Conservation (phyloP, 1,140 invertebrate species). For the Eupristina koningsbergeri region DNA sequence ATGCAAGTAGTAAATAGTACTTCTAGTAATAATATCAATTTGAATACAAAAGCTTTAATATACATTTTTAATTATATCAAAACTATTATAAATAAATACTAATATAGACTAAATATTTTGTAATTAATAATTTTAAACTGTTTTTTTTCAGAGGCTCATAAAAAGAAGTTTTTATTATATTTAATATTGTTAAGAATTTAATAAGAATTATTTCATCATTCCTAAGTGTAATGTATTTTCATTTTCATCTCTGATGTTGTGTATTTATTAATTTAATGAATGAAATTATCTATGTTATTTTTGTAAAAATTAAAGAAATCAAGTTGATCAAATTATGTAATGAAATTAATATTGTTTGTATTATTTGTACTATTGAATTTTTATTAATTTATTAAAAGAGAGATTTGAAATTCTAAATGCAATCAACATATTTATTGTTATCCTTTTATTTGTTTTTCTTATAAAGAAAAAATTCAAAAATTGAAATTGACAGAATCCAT, state of each 20-base stretch:
- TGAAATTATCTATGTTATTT: conserved; percentile 47
- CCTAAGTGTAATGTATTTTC: conserved; percentile 38
- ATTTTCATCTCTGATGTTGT: conserved; percentile 29
- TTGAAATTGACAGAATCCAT: conserved; percentile 44
- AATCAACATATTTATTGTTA: conserved; percentile 40
- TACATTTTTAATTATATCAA: too few relatives aligned
- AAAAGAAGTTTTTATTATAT: conserved; percentile 19
- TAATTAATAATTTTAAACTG: too few relatives aligned
- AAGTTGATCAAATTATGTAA: too few relatives aligned
- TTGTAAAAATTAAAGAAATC: conserved; percentile 31
- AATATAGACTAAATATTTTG: too few relatives aligned
- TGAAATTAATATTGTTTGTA: conserved; percentile 44
- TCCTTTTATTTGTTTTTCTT: conserved; percentile 50
- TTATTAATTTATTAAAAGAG: conserved; percentile 50
- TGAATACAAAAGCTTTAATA: too few relatives aligned
- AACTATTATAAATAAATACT: too few relatives aligned
- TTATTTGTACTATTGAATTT: conserved; percentile 42
- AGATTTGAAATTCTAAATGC: conserved; percentile 41
- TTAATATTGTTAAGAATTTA: conserved; percentile 48
- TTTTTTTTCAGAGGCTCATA: conserved; percentile 49
- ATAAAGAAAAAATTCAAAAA: conserved; percentile 45
- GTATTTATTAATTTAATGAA: conserved; percentile 40
- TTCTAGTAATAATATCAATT: too few relatives aligned
- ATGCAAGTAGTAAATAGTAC: too few relatives aligned
- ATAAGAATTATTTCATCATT: conserved; percentile 47